Percentiles rank a stretch among this genome's conserved stretches.
Conservation (phyloP, 2,888 invertebrate genomes). For the Hirudinaria manillensis region DNA sequence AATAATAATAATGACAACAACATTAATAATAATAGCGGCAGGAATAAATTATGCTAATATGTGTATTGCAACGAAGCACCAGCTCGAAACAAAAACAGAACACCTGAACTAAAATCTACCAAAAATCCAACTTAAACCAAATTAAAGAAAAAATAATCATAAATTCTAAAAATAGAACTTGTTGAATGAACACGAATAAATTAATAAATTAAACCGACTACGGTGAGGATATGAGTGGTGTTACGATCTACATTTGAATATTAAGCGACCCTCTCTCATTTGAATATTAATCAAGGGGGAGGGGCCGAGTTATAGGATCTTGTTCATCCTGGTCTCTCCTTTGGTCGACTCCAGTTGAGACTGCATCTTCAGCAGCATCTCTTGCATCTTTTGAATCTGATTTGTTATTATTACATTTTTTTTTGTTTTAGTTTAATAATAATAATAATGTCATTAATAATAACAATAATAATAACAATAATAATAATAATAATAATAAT, state of each 20-base stretch:
- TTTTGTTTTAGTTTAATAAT: neutral
- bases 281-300: neutral
- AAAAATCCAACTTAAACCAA: no score
- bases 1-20: neutral
- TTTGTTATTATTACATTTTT: neutral
- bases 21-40: no score
- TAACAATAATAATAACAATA: neutral
- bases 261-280: neutral
- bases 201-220: no score
- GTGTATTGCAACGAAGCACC: no score
- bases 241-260: no score
- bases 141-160: no score
- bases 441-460: slow-evolving; percentile 21
- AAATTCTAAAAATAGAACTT: no score
- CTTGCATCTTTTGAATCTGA: slow-evolving; percentile 89
- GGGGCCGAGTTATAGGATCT: neutral
- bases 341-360: slow-evolving; percentile 65
- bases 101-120: no score
- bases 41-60: no score
- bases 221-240: no score
- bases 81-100: no score
- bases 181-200: no score
- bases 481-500: slow-evolving; percentile 19
- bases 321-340: slow-evolving; percentile 15
- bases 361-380: slow-evolving; percentile 92